Evolutionary conservation across 2,113 vertebrate genomes (phyloP).

Genomic region (Mustela lutreola): DNA sequence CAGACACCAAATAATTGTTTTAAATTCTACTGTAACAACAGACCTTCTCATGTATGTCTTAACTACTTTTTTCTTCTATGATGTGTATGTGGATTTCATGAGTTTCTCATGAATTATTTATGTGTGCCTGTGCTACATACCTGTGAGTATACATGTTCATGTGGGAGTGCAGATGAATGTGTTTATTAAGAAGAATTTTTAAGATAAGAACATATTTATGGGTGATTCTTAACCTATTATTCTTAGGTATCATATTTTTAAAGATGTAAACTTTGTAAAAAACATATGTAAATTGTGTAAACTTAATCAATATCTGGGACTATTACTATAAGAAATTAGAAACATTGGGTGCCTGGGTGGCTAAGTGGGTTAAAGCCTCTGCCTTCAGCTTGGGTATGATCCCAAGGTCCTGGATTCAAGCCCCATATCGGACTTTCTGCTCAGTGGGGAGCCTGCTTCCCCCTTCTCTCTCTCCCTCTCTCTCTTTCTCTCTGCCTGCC

Average conservation of each 20-base stretch:
- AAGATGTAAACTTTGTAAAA: neutral
- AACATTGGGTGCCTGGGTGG: too few relatives aligned
- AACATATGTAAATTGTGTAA: neutral
- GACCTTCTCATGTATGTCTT: neutral
- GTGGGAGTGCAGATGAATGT: neutral
- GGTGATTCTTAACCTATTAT: neutral
- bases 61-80: neutral
- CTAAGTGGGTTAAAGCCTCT: too few relatives aligned
- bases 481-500: too few relatives aligned
- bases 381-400: too few relatives aligned
- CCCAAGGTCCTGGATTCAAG: too few relatives aligned
- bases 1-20: neutral
- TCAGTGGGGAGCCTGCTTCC: too few relatives aligned
- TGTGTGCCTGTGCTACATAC: fast-evolving
- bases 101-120: neutral
- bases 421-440: too few relatives aligned
- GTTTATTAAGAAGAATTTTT: neutral
- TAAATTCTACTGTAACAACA: neutral
- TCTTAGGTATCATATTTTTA: neutral
- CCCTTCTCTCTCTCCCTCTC: too few relatives aligned
- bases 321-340: neutral
- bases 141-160: neutral
- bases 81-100: neutral
- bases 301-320: neutral
- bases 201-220: neutral